Evolutionary conservation across 2,113 vertebrate species (phyloP).

Genomic region (Cryptomyrus ogoouensis): DNA sequence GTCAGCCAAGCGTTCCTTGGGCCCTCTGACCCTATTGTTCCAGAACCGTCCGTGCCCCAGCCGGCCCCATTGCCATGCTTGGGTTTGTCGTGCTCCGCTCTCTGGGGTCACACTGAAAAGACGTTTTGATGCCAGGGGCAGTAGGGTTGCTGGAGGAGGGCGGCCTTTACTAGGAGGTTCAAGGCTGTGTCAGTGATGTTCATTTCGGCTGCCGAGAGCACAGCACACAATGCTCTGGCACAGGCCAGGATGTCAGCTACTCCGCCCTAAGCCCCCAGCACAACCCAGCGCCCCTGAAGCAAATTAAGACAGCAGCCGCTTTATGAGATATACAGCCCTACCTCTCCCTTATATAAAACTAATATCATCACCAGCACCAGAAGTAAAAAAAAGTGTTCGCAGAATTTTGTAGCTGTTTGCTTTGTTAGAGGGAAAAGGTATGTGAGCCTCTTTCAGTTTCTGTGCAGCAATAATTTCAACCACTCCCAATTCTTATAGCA

Average conservation of each 20-base stretch:
- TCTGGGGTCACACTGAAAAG: slow-evolving; percentile 24
- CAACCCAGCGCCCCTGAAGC: background rate
- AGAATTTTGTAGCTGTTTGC: background rate
- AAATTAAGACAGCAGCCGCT: background rate
- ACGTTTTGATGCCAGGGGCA: slow-evolving; percentile 35
- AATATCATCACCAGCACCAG: background rate
- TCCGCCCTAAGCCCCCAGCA: slow-evolving; percentile 27
- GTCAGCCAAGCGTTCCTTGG: background rate
- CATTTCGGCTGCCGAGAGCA: slow-evolving; percentile 37
- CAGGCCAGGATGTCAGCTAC: slow-evolving; percentile 49
- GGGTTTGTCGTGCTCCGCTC: background rate
- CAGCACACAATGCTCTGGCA: slow-evolving; percentile 51
- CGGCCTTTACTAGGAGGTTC: slow-evolving; percentile 53
- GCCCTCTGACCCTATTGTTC: slow-evolving; percentile 13
- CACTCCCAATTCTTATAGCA: background rate
- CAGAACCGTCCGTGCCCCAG: background rate
- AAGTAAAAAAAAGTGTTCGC: background rate
- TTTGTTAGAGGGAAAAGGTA: background rate
- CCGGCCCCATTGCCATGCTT: background rate
- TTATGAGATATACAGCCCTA: slow-evolving; percentile 15
- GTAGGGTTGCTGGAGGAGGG: slow-evolving; percentile 25
- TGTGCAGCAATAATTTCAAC: background rate
- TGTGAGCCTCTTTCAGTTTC: background rate
- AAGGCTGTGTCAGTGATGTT: slow-evolving; percentile 57
- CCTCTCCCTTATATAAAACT: background rate